Base-by-base conservation (phyloP, 1,140 invertebrate species). In the Zelostemma sp. region DNA sequence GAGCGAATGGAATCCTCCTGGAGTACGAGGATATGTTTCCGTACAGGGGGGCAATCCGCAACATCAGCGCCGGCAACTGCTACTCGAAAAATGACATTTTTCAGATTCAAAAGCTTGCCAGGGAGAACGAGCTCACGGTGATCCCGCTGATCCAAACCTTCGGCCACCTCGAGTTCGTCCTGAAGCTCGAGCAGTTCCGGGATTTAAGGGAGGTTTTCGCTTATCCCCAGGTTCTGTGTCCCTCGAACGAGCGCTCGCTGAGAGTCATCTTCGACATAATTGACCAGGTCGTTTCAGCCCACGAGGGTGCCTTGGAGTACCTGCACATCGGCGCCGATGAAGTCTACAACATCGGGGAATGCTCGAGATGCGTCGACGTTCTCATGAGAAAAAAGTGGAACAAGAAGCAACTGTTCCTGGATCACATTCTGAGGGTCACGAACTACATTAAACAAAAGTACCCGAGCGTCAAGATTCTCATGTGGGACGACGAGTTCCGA, bases 1-100 rank as follows among this genome's bases (percentile, higher is more conserved):
- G 92, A 14, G 94, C 93, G 0, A 98, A 94, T 41, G 96, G 95
- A 1, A 82, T 98, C 17, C 85, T 98, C 1, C 84, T 98, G 50
- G 97, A 99, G 83, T 99, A 98, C 86, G 97, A 99, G 86, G 97
- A 99, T 75, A 98, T 97, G 94, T 99, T 99, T 84, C 97, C 97
- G 0, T 99, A 93, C 82, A n/a, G n/a, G n/a, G 94, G 91, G 0
- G 79, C 83, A 0, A 80, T 99, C 1, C 83, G 80, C 51, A 81
- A 87, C 47, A 83, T 97, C 5, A 86, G 89, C 0, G 92, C 95
- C 1, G 86, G 85, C 21, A 94, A 97, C 86, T 90, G 91, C 48
- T 99, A 98, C 77, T 89, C 88, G 0, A 87, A 82, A 70, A 79
- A 86, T 28, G 91, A 97, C 68, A 89, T 97, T 0, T 71, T 75